A percentile compares a stretch with the other conserved stretches of the same genome.
phyloP scores from a whole-genome alignment of 2,113 vertebrate species.

The Datnioides undecimradiatus region DNA sequence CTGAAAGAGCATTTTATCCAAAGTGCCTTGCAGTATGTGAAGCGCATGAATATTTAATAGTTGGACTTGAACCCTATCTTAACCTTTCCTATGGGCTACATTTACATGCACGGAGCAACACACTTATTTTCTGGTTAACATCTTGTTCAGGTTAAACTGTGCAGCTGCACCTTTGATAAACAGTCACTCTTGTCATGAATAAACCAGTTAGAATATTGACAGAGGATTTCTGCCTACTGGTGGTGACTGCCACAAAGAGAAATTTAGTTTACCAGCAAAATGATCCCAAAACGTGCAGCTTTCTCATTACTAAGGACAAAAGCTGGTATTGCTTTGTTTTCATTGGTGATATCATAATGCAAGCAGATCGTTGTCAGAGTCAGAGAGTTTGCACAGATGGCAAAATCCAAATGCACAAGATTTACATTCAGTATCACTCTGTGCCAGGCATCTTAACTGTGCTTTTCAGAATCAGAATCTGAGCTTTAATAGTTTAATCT shows the following conservation, averaged over 20 bases:
- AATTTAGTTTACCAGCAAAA: background rate
- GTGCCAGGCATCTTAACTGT: slow-evolving; percentile 12
- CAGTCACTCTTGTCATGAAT: slow-evolving; percentile 15
- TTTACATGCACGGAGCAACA: slow-evolving; percentile 9
- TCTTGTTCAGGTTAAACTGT: background rate
- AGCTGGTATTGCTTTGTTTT: background rate
- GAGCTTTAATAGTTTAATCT: slow-evolving; percentile 28
- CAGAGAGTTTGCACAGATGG: slow-evolving; percentile 36
- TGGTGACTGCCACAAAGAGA: background rate
- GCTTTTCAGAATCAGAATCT: background rate
- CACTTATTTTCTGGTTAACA: slow-evolving; percentile 8
- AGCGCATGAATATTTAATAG: slow-evolving; percentile 20
- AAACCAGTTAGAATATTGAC: slow-evolving; percentile 3
- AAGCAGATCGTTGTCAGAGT: slow-evolving; percentile 3
- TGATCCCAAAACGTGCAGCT: background rate
- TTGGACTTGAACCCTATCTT: background rate
- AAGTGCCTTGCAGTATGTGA: background rate
- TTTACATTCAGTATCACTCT: slow-evolving; percentile 25
- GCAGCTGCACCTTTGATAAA: background rate
- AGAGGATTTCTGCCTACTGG: background rate
- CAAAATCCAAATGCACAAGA: slow-evolving; percentile 33
- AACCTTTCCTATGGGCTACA: background rate
- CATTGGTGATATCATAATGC: slow-evolving; percentile 6
- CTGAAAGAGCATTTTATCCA: slow-evolving; percentile 1
- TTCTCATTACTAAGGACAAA: background rate